A percentile compares a stretch with the other conserved stretches of the same genome.
Conservation (phyloP, 2,797 vertebrate genomes). For the Hydrocynus forskahlii region DNA sequence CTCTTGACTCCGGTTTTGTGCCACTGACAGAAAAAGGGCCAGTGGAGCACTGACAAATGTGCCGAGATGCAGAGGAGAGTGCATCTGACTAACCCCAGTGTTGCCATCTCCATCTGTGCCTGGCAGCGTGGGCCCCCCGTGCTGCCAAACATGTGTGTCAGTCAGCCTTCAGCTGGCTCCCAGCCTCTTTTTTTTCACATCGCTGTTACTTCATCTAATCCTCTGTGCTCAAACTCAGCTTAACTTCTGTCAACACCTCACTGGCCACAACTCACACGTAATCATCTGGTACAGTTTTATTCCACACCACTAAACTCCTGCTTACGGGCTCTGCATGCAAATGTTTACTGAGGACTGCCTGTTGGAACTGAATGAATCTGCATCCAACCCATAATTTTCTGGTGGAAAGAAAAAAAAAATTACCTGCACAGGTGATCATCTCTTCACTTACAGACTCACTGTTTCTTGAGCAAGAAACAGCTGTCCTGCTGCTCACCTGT, state of each 20-base stretch:
- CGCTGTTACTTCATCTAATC: conserved; percentile 51
- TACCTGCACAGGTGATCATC: background rate
- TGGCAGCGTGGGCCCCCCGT: conserved; percentile 59
- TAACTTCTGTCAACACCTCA: conserved; percentile 44
- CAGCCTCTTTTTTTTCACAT: conserved; percentile 29
- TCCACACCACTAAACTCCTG: conserved; percentile 14
- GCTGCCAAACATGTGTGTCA: conserved; percentile 54
- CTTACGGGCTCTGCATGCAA: background rate
- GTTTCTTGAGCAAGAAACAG: background rate
- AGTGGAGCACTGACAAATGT: conserved; percentile 55
- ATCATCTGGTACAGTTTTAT: conserved; percentile 31
- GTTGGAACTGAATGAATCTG: background rate
- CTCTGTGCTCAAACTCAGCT: conserved; percentile 47
- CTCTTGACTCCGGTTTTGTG: conserved; percentile 48
- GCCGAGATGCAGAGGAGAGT: conserved; percentile 55
- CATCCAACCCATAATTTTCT: background rate
- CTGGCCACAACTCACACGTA: conserved; percentile 30
- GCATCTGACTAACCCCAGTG: conserved; percentile 55
- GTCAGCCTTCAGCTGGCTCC: conserved; percentile 54
- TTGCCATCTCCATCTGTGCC: conserved; percentile 73
- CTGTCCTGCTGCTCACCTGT: conserved; percentile 83
- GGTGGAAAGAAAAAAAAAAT: background rate
- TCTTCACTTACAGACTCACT: background rate
- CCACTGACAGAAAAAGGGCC: conserved; percentile 38
- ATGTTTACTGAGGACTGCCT: background rate